These are phyloP conservation scores for Ifrita kowaldi DNA, from an alignment of 2,113 vertebrate species.

Conservation along the genomic window DNA sequence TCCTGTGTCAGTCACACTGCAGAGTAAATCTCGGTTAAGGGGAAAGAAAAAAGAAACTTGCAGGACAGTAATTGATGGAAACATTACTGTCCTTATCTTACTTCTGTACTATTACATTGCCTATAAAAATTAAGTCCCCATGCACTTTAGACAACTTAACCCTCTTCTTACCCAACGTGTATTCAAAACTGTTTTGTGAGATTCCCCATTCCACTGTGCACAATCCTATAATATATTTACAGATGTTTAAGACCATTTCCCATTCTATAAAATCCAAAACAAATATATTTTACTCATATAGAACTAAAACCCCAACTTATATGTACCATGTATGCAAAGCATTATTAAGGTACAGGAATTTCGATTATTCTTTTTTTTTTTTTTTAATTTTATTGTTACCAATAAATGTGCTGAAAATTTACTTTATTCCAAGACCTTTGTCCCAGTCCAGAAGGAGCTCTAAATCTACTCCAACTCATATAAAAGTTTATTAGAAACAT, in stretches of 20 bases:
- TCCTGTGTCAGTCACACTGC: neutral
- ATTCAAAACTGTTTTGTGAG: neutral
- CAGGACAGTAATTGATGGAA: neutral
- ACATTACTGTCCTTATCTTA: neutral
- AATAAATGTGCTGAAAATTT: neutral
- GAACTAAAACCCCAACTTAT: neutral
- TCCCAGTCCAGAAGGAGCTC: neutral
- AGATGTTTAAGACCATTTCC: neutral
- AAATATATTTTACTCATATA: neutral
- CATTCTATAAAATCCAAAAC: neutral
- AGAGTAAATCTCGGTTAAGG: neutral
- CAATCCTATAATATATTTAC: neutral
- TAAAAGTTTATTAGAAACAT: neutral
- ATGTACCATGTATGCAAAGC: neutral
- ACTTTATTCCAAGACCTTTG: neutral
- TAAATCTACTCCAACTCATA: neutral
- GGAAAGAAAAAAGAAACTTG: neutral
- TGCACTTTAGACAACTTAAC: neutral
- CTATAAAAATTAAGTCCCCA: neutral
- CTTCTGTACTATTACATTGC: neutral
- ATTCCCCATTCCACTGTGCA: neutral
- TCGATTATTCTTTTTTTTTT: neutral
- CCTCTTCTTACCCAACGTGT: rapidly evolving
- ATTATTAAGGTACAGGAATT: neutral
- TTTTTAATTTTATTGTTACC: neutral